Percentiles rank a stretch among this genome's conserved stretches.
phyloP scores from a whole-genome alignment of 2,113 vertebrate genomes.

The Procavia capensis region DNA sequence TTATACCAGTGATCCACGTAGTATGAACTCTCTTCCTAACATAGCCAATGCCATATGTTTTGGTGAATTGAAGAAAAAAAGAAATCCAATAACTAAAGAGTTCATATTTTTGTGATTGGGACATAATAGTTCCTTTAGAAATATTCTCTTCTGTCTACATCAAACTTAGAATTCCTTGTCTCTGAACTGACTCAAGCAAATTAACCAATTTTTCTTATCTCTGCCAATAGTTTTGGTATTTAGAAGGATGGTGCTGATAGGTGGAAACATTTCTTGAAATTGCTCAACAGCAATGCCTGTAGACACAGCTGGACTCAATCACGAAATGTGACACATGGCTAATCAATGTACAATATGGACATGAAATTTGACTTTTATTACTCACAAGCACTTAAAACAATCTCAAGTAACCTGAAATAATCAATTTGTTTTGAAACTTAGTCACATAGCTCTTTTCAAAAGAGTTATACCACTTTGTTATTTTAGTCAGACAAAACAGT shows the following conservation, averaged over 20 bases:
- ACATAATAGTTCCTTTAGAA: slow-evolving; percentile 19
- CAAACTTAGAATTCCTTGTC: neutral
- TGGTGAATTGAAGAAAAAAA: neutral
- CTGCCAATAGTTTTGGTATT: neutral
- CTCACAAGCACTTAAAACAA: slow-evolving; percentile 25
- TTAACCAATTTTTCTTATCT: neutral
- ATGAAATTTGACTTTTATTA: neutral
- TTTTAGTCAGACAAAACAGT: too few species aligned
- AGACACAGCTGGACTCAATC: slow-evolving; percentile 53
- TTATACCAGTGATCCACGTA: neutral
- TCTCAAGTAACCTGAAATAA: slow-evolving; percentile 63
- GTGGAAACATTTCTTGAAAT: slow-evolving; percentile 49
- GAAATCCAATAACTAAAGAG: neutral
- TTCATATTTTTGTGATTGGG: neutral
- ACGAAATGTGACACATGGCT: neutral
- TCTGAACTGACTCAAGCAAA: neutral
- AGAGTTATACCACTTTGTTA: too few species aligned
- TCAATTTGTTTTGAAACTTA: slow-evolving; percentile 51
- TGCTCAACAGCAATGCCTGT: neutral
- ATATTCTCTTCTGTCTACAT: slow-evolving; percentile 1
- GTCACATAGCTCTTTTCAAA: slow-evolving; percentile 16
- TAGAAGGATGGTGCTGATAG: neutral
- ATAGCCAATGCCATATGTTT: neutral
- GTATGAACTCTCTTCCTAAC: neutral
- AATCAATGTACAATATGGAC: slow-evolving; percentile 51